phyloP scores from a whole-genome alignment of 2,797 vertebrate genomes.

The Vireo griseus region DNA sequence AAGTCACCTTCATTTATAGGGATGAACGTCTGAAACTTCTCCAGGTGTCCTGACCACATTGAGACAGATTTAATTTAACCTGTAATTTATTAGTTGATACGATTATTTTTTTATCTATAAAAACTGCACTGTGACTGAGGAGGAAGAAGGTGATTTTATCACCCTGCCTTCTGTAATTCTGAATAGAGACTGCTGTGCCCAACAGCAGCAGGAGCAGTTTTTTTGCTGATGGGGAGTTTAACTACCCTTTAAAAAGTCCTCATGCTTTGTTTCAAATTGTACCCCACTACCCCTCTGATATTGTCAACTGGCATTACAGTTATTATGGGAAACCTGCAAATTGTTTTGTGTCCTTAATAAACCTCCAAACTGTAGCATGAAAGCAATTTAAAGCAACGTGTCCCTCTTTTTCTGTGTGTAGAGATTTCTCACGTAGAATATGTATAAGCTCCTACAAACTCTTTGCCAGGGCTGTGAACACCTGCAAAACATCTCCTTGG shows the following conservation, averaged over 20 bases:
- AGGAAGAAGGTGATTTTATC: background rate
- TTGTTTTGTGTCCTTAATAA: slow-evolving; percentile 14
- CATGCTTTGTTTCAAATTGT: background rate
- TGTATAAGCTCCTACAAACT: background rate
- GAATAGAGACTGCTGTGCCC: background rate
- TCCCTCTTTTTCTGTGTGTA: background rate
- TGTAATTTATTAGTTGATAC: background rate
- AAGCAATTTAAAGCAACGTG: background rate
- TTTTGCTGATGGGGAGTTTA: background rate
- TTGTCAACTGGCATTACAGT: background rate
- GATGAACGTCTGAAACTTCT: background rate
- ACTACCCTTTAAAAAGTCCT: background rate
- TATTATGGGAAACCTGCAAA: background rate
- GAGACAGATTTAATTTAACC: background rate
- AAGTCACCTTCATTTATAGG: background rate
- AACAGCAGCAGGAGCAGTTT: background rate
- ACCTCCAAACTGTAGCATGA: background rate
- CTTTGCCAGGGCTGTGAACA: slow-evolving; percentile 12
- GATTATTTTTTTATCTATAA: background rate
- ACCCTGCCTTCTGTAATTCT: background rate
- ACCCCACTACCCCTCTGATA: background rate
- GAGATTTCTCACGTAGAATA: background rate
- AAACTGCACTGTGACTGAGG: background rate
- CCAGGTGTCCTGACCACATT: background rate
- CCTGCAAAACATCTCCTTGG: background rate